Conservation (phyloP, 2,888 invertebrate genomes). For the Rotaria sp. region DNA sequence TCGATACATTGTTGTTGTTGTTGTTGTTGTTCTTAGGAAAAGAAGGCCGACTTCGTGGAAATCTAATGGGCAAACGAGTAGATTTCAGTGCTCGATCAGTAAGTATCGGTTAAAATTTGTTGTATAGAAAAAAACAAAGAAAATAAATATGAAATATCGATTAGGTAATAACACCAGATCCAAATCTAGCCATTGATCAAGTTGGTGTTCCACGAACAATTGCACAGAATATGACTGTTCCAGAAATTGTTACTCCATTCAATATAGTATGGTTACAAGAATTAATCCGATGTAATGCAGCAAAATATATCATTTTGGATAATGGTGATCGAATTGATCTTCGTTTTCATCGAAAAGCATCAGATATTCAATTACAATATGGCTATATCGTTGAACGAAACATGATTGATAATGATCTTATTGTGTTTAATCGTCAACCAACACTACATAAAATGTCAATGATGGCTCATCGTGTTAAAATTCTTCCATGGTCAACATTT, state of each 20-base stretch:
- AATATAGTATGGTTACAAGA: slow-evolving; percentile 91
- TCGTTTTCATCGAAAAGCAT: slow-evolving; percentile 91
- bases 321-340: slow-evolving; percentile 97
- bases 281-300: slow-evolving; percentile 79
- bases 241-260: slow-evolving; percentile 96
- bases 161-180: slow-evolving; percentile 59
- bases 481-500: slow-evolving; percentile 98
- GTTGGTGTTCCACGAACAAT: slow-evolving; percentile 95
- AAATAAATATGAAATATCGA: too few relatives aligned
- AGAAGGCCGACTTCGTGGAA: slow-evolving; percentile 95
- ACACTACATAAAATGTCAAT: slow-evolving; percentile 99
- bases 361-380: slow-evolving; percentile 90
- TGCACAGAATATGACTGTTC: slow-evolving; percentile 96
- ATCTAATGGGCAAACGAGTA: slow-evolving; percentile 99
- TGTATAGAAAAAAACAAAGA: too few relatives aligned
- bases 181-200: slow-evolving; percentile 73
- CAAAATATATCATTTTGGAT: slow-evolving; percentile 95
- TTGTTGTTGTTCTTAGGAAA: too few relatives aligned
- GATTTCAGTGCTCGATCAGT: slow-evolving; percentile 99
- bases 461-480: slow-evolving; percentile 86
- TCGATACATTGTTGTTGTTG: too few relatives aligned
- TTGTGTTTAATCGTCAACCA: slow-evolving; percentile 98
- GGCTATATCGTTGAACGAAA: slow-evolving; percentile 93
- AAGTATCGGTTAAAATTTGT: too few relatives aligned
- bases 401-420: slow-evolving; percentile 90